Base-by-base conservation (phyloP, 2,113 vertebrate species). In the Hippocampus abdominalis region DNA sequence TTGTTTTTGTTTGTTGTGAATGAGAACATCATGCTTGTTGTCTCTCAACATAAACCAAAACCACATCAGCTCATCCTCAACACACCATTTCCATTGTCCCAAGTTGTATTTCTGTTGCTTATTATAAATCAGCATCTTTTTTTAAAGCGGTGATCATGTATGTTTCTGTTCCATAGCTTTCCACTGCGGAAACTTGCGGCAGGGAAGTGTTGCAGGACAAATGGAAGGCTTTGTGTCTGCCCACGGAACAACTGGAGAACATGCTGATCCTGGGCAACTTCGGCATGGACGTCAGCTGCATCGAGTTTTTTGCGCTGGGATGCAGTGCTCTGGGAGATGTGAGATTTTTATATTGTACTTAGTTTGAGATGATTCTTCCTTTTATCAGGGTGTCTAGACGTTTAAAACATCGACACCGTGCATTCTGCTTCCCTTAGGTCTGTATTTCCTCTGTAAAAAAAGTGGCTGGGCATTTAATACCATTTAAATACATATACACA, bases 261-360 rank as follows among this genome's bases (percentile, higher is more conserved):
- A 68, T 98, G 71, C 69, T 97, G 69, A 70, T 82, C 0, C 6
- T 98, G 80, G 95, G 93, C 0, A 59, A 76, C 64, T 93, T 94
- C 0, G 53, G 18, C 0, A 61, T 85, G 16, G 67, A 89, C 12
- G 71, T 96, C 0, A 79, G 92, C 49, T 98, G 95, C 95, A 91
- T 95, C 79, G 93, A 95, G 36, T 91, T 98, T 75, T 91, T 98
- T 59, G 93, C 94, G 0, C 91, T 96, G 48, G 93, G 92, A 48
- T 98, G 96, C 75, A 95, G 93, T 3, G 0, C 88, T 60, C 88
- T 98, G 0, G 92, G 94, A 64, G 87, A 83, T 92, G 96, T 98
- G 87, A 0, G 94, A 32, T 67, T 68, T 64, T 74, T 73, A 56
- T 29, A 79, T 23, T 32, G n/a, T 29, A 79, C 15, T 32, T 60